phyloP scores from a whole-genome alignment of 2,888 invertebrate species.

The Hoplodrina ambigua region DNA sequence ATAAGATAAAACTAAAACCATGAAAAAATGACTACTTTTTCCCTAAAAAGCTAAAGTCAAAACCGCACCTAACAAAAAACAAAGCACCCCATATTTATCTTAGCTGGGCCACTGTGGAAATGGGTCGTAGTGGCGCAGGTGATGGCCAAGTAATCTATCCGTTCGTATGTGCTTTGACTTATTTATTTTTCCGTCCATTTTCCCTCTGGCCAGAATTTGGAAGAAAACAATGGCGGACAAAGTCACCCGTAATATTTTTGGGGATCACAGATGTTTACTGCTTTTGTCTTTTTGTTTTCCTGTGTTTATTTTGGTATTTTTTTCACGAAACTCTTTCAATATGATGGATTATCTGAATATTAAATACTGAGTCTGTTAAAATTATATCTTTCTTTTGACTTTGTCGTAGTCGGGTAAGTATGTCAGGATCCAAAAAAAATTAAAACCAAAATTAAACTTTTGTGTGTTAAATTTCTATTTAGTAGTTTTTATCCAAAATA shows the following conservation, averaged over 20 bases:
- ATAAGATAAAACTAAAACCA: background rate
- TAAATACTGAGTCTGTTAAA: too few relatives aligned
- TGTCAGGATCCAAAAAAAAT: too few relatives aligned
- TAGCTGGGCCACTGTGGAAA: slow-evolving; percentile 9
- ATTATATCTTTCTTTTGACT: too few relatives aligned
- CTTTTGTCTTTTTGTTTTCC: background rate
- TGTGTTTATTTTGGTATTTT: background rate
- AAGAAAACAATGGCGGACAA: slow-evolving; percentile 2
- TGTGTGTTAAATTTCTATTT: too few relatives aligned
- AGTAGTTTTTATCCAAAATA: too few relatives aligned
- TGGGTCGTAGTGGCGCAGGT: slow-evolving; percentile 26
- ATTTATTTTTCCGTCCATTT: slow-evolving; percentile 49
- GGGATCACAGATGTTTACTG: background rate
- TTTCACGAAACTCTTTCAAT: background rate
- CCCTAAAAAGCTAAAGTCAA: background rate
- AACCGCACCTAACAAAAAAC: slow-evolving; percentile 5
- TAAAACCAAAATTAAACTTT: background rate
- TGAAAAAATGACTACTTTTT: background rate
- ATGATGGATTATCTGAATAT: too few relatives aligned
- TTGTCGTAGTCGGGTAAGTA: too few relatives aligned
- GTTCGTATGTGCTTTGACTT: slow-evolving; percentile 49
- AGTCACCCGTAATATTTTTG: slow-evolving; percentile 9
- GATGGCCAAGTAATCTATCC: slow-evolving; percentile 47
- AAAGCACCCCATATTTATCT: slow-evolving; percentile 33
- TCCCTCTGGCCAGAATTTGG: slow-evolving; percentile 25